Evolutionary conservation across 2,113 vertebrate genomes (phyloP), one percentile per base, ranked within the genome.

Genomic region (Epinephelus moara): DNA sequence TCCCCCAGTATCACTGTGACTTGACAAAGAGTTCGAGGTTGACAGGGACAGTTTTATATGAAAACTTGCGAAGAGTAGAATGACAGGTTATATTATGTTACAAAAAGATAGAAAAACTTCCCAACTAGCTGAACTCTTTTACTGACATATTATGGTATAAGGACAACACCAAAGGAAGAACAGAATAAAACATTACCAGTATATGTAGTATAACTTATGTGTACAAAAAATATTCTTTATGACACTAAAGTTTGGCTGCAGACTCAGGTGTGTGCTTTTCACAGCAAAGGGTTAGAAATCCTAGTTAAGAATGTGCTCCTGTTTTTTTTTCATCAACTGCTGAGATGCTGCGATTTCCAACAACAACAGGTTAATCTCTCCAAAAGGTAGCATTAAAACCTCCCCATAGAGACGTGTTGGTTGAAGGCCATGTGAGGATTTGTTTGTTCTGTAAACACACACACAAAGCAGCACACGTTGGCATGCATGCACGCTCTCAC

Each of bases 361-460:
- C 53, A 12, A 66, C 53, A 12, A 12, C 10, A 37, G 25, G 42
- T 19, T 30, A 0, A 30, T 68, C 19, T 50, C 23, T 68, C 42
- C 60, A 25, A 74, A 59, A 70, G 40, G 27, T 49, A 3, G 23
- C 2, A 4, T 33, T 61, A 0, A 0, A 78, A 14, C 0, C 0
- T 1, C 19, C 21, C 9, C 56, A 27, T 5, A 14, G 23, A 30
- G 55, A 27, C 6, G 2, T 47, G 75, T 19, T 84, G 9, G 70
- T 21, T 52, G 30, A 83, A 62, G 4, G 74, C 83, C 74, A 66
- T 3, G 4, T 8, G 40, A 53, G 60, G 47, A 62, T 60, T 56
- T 59, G 33, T 49, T 84, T 70, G 89, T 71, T 67, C 61, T 82
- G 27, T 30, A 50, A 13, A 73, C 67, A 42, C n/a, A 67, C 60